Evolutionary conservation across 2,888 invertebrate genomes (phyloP).

Genomic region (Lacanobia wlatinum): DNA sequence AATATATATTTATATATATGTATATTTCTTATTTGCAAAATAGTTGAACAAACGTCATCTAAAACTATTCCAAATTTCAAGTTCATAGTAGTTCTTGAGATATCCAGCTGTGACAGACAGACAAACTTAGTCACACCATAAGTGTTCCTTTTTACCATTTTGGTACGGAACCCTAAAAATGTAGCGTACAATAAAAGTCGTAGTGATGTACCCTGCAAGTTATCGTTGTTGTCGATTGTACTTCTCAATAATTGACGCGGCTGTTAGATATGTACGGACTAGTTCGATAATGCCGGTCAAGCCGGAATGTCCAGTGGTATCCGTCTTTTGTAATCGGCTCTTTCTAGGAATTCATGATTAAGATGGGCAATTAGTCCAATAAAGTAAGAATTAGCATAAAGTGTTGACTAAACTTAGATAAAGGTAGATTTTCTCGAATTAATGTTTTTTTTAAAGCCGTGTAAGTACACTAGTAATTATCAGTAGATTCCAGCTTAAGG

Average conservation of each 20-base stretch:
- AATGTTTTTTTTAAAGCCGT: too few species aligned
- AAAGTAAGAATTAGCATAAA: slow-evolving; percentile 28
- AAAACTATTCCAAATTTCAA: too few species aligned
- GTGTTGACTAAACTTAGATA: slow-evolving; percentile 7
- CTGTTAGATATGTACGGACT: slow-evolving; percentile 42
- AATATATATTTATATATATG: too few species aligned
- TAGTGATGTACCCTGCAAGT: slow-evolving; percentile 32
- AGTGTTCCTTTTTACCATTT: too few species aligned
- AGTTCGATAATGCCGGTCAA: slow-evolving; percentile 46
- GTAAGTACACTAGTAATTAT: too few species aligned
- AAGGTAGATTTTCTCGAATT: background rate
- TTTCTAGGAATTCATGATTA: slow-evolving; percentile 39
- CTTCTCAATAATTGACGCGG: slow-evolving; percentile 54
- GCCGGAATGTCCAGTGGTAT: slow-evolving; percentile 41
- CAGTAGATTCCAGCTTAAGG: too few species aligned
- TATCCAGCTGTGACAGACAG: too few species aligned
- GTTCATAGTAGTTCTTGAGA: too few species aligned
- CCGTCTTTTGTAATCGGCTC: slow-evolving; percentile 33
- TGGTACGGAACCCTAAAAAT: too few species aligned
- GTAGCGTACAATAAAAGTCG: slow-evolving; percentile 28
- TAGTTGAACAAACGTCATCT: too few species aligned
- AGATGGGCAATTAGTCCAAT: slow-evolving; percentile 47
- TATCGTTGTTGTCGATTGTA: slow-evolving; percentile 52
- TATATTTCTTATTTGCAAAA: too few species aligned
- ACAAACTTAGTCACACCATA: too few species aligned